Percentiles rank a stretch among this genome's conserved stretches.
phyloP scores from a whole-genome alignment of 1,140 invertebrate genomes.

The Drosophila burlai region DNA sequence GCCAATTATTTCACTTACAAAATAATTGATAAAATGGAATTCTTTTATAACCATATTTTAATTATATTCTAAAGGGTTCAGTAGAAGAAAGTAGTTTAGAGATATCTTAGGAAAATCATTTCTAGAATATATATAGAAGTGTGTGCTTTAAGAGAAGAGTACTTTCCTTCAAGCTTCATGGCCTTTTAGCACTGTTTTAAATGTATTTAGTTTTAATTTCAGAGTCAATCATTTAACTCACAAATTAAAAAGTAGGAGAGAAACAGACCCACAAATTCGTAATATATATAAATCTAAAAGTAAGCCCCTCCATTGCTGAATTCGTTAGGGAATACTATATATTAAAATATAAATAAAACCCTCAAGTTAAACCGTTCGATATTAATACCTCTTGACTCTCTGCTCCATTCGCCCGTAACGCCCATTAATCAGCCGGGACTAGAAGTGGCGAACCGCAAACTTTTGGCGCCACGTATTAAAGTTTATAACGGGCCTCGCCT shows the following conservation, averaged over 20 bases:
- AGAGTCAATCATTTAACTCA: background rate
- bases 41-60: no score
- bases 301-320: background rate
- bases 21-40: no score
- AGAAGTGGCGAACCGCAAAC: conserved; percentile 37
- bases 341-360: background rate
- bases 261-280: background rate
- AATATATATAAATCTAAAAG: background rate
- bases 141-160: no score
- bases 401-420: conserved; percentile 14
- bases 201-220: no score
- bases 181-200: no score
- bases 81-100: no score
- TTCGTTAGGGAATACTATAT: background rate
- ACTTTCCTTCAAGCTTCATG: no score
- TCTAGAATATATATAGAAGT: no score
- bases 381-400: conserved; percentile 15
- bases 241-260: no score
- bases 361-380: background rate
- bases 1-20: no score
- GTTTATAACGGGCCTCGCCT: conserved; percentile 22
- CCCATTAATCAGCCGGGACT: conserved; percentile 34
- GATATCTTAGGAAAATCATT: no score
- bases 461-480: conserved; percentile 29
- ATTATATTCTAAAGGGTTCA: no score